A percentile compares a stretch with the other conserved stretches of the same genome.
phyloP scores from a whole-genome alignment of 2,888 invertebrate species.

The Plebejus anna region DNA sequence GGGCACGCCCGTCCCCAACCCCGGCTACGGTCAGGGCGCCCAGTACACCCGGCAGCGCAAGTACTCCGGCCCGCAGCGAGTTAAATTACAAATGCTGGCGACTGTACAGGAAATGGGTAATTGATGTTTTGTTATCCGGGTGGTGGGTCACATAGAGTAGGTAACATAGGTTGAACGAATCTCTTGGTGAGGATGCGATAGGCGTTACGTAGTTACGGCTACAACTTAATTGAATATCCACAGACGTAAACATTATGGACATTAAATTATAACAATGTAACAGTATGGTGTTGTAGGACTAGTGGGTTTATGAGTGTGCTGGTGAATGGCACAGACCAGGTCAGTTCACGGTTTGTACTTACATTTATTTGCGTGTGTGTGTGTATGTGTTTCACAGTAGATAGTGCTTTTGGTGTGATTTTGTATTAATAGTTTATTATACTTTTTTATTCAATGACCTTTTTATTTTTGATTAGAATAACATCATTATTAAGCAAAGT shows the following conservation, averaged over 20 bases:
- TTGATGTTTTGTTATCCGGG: constrained; percentile 48
- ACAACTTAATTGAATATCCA: no score
- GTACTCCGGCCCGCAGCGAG: constrained; percentile 78
- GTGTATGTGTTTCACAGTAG: not conserved
- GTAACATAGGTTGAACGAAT: not conserved
- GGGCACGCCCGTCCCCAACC: constrained; percentile 44
- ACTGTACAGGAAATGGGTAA: constrained; percentile 90
- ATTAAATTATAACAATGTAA: not conserved
- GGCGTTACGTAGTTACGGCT: no score
- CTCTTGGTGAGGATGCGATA: not conserved
- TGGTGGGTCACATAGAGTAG: constrained; percentile 39
- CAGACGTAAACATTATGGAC: not conserved
- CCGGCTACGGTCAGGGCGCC: constrained; percentile 37
- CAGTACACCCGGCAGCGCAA: constrained; percentile 70
- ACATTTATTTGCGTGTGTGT: not conserved
- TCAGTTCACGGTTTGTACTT: not conserved
- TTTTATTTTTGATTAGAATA: no score
- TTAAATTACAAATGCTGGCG: constrained; percentile 73
- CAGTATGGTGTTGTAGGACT: not conserved
- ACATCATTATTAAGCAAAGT: no score
- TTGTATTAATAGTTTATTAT: not conserved
- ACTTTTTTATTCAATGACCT: not conserved
- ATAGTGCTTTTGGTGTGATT: not conserved
- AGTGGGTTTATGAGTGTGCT: not conserved
- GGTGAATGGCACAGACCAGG: not conserved